A percentile compares a stretch with the other conserved stretches of the same genome.
Conservation (phyloP, 2,113 vertebrate genomes). For the Tragelaphus buxtoni region DNA sequence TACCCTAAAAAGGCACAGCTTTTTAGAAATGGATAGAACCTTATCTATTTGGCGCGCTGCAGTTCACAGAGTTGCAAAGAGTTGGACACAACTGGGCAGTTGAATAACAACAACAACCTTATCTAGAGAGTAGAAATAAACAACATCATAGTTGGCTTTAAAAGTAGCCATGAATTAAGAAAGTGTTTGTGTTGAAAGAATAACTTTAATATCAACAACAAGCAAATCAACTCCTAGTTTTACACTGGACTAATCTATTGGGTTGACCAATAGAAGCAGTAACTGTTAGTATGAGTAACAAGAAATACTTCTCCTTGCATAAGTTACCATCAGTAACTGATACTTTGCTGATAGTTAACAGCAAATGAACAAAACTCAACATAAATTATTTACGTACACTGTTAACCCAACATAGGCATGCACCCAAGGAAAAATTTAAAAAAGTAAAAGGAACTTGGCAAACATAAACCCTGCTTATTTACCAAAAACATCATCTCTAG, state of each 20-base stretch:
- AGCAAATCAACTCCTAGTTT: neutral
- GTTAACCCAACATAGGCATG: neutral
- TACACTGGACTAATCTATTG: neutral
- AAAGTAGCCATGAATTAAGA: slow-evolving; percentile 22
- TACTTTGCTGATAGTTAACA: neutral
- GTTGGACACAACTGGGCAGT: accelerated
- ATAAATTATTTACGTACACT: neutral
- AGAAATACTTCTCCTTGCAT: neutral
- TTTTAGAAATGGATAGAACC: neutral
- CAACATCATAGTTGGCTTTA: neutral
- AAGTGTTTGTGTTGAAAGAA: neutral
- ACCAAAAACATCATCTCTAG: neutral
- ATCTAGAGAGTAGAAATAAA: neutral
- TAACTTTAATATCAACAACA: neutral
- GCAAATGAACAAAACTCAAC: neutral
- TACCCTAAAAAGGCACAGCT: neutral
- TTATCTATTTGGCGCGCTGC: neutral
- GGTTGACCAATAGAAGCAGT: neutral
- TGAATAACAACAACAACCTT: neutral
- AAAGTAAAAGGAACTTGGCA: neutral
- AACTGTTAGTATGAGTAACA: slow-evolving; percentile 19
- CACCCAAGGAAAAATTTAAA: neutral
- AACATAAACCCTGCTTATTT: neutral
- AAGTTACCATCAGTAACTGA: neutral
- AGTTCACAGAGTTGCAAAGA: neutral